Evolutionary conservation across 1,140 invertebrate genomes (phyloP), one percentile per base, ranked within the genome.

Genomic region (Brachionus sp.): DNA sequence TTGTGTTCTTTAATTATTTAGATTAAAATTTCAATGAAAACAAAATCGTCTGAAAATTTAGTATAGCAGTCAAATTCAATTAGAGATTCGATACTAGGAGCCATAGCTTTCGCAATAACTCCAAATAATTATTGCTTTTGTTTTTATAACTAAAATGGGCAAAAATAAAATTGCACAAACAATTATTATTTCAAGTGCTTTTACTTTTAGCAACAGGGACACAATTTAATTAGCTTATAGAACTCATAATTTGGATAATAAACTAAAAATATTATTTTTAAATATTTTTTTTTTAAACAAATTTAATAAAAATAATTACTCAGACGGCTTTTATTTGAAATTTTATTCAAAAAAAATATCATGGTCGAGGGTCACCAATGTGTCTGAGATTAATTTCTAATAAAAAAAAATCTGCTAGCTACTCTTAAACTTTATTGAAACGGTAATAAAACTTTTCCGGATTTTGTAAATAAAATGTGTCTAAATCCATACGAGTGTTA

Each of bases 391-490:
- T 42, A 57, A 57, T 19, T 57, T 57, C 19, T 7, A 57, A 57
- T 57, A 57, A 19, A 3, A 57, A 57, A 57, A 57, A 57, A 19
- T 57, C 50, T 57, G 16, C 50, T 2, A 57, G 19, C 50, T 9
- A 57, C 50, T 57, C 50, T 57, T 57, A 57, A 57, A 57, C 50
- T 57, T 57, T 57, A 23, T 19, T 57, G n/a, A 57, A 57, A 57
- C 50, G 50, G 50, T 57, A 57, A 25, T 57, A 57, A 57, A 57
- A 57, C 50, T 57, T 57, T 57, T 57, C 50, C 50, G 50, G 50
- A 57, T 57, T 57, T 57, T 57, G 50, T 57, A 57, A 57, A 57
- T 57, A 57, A 57, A 57, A 57, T 57, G 50, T 57, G 50, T 57
- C 50, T 9, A 57, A 57, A 57, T 57, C 50, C 50, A 57, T 57